These are phyloP conservation scores for Cynopterus brachyotis DNA, from an alignment of 2,113 vertebrate species.

Conservation along the genomic window DNA sequence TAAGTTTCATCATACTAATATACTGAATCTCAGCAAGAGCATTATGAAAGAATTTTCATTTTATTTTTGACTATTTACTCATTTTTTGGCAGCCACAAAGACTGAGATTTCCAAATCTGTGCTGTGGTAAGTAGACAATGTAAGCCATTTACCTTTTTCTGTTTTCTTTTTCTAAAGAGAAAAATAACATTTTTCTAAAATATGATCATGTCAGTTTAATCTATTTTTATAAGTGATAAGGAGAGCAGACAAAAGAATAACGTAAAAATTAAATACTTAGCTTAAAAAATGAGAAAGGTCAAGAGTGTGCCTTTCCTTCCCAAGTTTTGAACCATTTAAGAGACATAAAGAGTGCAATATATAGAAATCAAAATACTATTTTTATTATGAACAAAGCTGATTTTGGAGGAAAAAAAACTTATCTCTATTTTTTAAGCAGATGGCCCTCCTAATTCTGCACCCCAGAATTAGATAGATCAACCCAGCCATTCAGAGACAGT, in stretches of 20 bases:
- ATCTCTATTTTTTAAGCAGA: neutral
- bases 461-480: neutral
- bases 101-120: neutral
- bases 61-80: neutral
- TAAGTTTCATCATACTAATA: neutral
- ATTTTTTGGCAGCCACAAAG: neutral
- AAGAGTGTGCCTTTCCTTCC: neutral
- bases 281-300: neutral
- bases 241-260: neutral
- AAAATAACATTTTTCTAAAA: neutral
- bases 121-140: neutral
- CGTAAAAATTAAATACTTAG: neutral
- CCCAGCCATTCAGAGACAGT: too few relatives aligned
- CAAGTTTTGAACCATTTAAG: neutral
- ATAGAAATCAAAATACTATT: neutral
- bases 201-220: accelerated
- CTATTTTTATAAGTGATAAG: neutral
- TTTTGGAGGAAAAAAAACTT: neutral
- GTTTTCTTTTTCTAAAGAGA: neutral
- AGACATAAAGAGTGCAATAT: neutral
- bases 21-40: neutral
- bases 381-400: neutral
- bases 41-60: neutral
- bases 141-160: neutral
- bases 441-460: neutral